Base-by-base conservation (phyloP, 2,888 invertebrate species). In the Rhyacophila evoluta region DNA sequence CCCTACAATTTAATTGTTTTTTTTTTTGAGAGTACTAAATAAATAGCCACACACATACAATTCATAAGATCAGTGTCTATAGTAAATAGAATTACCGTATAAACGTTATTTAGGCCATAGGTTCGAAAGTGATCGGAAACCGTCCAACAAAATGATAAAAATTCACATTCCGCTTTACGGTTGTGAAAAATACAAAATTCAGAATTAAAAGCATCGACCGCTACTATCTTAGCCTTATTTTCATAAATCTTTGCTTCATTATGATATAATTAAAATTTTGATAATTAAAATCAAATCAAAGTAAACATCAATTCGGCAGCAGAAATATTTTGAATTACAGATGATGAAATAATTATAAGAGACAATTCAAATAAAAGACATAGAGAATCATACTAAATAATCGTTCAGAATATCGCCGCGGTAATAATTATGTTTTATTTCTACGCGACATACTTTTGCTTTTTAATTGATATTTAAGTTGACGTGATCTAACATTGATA, bases 401-500 rank as follows among this genome's bases (percentile, higher is more conserved):
- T 55, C 55, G 10, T 55, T 8, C 19, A 19, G 55, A 10, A 55
- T 25, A 8, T 8, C 55, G 55, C 55, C 55, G 15, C 8, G 25
- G n/a, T 12, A 8, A 55, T 8, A 8, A 25, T 55, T n/a, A n/a
- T n/a, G n/a, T n/a, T 41, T 8, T 4, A 33, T 33, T 19, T 55
- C 55, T 19, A 15, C 25, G 55, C 19, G 55, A 19, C 33, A 25
- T 25, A 79, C 41, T 76, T 73, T 79, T 19, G 77, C 76, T 76
- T 55, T 75, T 73, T 76, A 79, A 75, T 79, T 79, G 79, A 76
- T 79, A 79, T 79, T 79, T 80, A 77, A 80, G 68, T 82, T 82
- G 82, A 79, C 71, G 81, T 80, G 80, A 82, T 80, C 82, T 82
- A 81, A 82, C 77, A 80, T 78, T 81, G 79, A 81, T 81, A 81